phyloP scores from a whole-genome alignment of 2,888 invertebrate genomes.

The Limulus polyphemus region DNA sequence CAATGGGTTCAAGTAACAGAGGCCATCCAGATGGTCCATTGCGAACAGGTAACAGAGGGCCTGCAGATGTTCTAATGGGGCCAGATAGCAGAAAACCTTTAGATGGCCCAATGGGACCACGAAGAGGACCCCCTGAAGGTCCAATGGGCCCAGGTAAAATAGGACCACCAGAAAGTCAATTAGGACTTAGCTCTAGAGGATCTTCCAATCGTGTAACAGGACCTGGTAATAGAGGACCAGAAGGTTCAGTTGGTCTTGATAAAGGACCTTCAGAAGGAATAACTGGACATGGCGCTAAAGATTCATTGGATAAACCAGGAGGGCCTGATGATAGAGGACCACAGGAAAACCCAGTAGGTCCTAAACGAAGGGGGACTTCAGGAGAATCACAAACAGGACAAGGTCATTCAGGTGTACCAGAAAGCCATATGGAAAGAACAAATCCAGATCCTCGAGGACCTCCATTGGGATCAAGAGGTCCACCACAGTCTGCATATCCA shows the following conservation, averaged over 20 bases:
- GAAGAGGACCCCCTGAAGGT: not conserved
- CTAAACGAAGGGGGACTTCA: not conserved
- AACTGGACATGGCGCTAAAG: too few relatives aligned
- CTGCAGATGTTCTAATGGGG: not conserved
- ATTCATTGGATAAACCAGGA: too few relatives aligned
- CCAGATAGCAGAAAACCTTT: conserved; percentile 4
- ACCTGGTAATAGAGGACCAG: too few relatives aligned
- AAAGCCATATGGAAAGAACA: too few relatives aligned
- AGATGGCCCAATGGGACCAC: not conserved
- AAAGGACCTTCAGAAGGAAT: too few relatives aligned
- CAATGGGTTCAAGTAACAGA: not conserved
- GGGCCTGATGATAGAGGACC: too few relatives aligned
- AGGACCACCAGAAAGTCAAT: too few relatives aligned
- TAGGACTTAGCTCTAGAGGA: too few relatives aligned
- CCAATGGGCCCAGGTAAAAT: not conserved
- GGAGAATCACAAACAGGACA: not conserved
- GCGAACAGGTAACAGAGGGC: not conserved
- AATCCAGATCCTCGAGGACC: not conserved
- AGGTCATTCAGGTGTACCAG: not conserved
- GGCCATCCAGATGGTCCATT: conserved; percentile 8
- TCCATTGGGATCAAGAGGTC: not conserved
- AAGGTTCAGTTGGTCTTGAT: too few relatives aligned
- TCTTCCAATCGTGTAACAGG: too few relatives aligned
- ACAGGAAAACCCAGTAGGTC: not conserved
- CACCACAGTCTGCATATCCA: conserved; percentile 4